phyloP scores from a whole-genome alignment of 2,797 vertebrate genomes.

The Pseudomugil tenellus region DNA sequence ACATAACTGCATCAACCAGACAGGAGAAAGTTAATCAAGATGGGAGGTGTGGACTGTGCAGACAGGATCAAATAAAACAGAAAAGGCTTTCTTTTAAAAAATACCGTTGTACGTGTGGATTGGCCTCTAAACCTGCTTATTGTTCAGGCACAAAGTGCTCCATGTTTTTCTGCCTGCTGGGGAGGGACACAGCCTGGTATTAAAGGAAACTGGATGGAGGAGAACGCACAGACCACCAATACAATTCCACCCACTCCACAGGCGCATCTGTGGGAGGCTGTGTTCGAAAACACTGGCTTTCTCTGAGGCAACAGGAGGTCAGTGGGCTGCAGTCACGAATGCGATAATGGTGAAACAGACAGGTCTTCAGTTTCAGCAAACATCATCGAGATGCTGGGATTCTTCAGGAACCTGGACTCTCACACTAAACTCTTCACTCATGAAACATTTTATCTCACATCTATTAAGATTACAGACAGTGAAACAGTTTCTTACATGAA shows the following conservation, averaged over 20 bases:
- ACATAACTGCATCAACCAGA: no score
- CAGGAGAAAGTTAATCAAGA: no score
- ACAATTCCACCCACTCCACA: background rate
- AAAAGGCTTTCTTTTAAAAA: no score
- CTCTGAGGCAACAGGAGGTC: slow-evolving; percentile 21
- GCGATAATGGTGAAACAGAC: slow-evolving; percentile 4
- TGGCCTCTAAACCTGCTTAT: background rate
- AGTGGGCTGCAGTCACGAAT: slow-evolving; percentile 12
- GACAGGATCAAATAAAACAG: no score
- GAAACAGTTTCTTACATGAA: background rate
- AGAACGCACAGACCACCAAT: background rate
- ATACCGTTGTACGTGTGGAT: background rate
- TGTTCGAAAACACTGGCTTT: slow-evolving; percentile 17
- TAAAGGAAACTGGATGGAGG: background rate
- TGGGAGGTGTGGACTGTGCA: no score
- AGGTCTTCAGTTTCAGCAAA: no score
- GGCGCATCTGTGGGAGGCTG: slow-evolving; percentile 6
- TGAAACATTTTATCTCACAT: background rate
- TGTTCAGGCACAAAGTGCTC: background rate
- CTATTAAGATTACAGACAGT: background rate
- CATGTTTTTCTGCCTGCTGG: slow-evolving; percentile 1
- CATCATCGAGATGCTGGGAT: no score
- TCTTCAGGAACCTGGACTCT: no score
- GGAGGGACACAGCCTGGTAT: slow-evolving; percentile 1
- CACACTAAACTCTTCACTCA: no score